These are phyloP conservation scores for Caranx ignobilis DNA, from an alignment of 2,113 vertebrate species.

Conservation along the genomic window DNA sequence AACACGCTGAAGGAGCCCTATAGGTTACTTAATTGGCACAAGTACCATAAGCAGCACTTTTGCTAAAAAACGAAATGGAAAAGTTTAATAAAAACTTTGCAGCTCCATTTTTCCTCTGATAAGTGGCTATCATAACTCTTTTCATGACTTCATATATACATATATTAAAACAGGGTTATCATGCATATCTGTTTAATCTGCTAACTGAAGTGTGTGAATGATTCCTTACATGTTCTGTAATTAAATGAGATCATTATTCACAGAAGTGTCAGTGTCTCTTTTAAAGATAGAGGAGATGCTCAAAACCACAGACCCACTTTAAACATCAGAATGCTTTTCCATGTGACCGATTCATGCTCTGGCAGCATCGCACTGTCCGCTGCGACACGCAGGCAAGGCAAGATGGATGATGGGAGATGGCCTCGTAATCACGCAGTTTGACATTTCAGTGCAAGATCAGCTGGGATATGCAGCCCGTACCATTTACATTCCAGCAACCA, in stretches of 20 bases:
- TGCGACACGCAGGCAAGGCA: slow-evolving; percentile 12
- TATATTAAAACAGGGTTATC: not conserved
- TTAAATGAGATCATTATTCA: slow-evolving; percentile 27
- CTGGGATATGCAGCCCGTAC: slow-evolving; percentile 28
- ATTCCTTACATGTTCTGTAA: not conserved
- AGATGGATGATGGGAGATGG: slow-evolving; percentile 48
- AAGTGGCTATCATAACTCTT: not conserved
- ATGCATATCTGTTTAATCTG: slow-evolving; percentile 9
- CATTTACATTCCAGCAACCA: slow-evolving; percentile 41
- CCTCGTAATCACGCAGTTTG: slow-evolving; percentile 49
- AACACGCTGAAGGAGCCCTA: not conserved
- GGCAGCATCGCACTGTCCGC: not conserved
- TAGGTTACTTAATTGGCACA: no score
- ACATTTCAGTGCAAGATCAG: slow-evolving; percentile 67
- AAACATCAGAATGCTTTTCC: slow-evolving; percentile 34
- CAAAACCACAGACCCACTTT: slow-evolving; percentile 11
- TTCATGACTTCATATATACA: not conserved
- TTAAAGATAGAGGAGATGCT: slow-evolving; percentile 5
- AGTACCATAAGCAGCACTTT: no score
- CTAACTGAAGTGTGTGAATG: not conserved
- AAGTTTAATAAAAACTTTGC: not conserved
- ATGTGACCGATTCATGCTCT: not conserved
- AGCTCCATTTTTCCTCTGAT: not conserved
- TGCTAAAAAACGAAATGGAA: not conserved
- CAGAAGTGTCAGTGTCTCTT: slow-evolving; percentile 30